These are phyloP conservation scores for Plecotus auritus DNA, from an alignment of 2,113 vertebrate genomes.

Conservation along the genomic window DNA sequence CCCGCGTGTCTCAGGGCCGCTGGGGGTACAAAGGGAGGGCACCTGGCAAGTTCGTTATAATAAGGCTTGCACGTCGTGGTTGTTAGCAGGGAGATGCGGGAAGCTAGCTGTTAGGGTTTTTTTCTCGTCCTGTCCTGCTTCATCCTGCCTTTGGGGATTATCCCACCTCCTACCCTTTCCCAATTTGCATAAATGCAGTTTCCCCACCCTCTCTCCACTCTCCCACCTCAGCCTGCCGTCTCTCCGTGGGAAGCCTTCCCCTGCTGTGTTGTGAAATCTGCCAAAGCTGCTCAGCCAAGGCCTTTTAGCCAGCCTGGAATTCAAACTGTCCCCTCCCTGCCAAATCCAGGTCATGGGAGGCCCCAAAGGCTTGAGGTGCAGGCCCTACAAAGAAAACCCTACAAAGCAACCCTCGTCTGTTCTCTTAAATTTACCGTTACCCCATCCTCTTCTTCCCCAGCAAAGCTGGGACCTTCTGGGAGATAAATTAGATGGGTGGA, in stretches of 20 bases:
- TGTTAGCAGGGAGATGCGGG: neutral
- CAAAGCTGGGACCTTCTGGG: neutral
- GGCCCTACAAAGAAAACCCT: neutral
- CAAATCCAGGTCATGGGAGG: conserved; percentile 36
- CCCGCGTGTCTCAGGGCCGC: rapidly evolving
- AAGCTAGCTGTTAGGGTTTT: neutral
- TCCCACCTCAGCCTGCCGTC: neutral
- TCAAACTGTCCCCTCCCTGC: conserved; percentile 42
- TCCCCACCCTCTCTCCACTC: neutral
- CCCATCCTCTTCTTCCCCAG: neutral
- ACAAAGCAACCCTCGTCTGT: neutral
- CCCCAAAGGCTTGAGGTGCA: conserved; percentile 9
- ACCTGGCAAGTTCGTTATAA: rapidly evolving
- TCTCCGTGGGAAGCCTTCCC: conserved; percentile 32
- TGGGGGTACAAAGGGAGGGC: neutral
- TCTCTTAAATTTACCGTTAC: neutral
- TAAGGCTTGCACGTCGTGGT: rapidly evolving
- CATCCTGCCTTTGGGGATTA: neutral
- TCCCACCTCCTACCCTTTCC: neutral
- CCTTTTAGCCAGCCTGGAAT: conserved; percentile 67
- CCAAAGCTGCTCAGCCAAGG: conserved; percentile 45
- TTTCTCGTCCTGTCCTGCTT: neutral
- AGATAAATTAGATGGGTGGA: neutral
- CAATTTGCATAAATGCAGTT: neutral
- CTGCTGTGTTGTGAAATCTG: conserved; percentile 53